Evolutionary conservation across 1,140 invertebrate genomes (phyloP), one percentile per base, ranked within the genome.

Genomic region (Philaenus spumarius): DNA sequence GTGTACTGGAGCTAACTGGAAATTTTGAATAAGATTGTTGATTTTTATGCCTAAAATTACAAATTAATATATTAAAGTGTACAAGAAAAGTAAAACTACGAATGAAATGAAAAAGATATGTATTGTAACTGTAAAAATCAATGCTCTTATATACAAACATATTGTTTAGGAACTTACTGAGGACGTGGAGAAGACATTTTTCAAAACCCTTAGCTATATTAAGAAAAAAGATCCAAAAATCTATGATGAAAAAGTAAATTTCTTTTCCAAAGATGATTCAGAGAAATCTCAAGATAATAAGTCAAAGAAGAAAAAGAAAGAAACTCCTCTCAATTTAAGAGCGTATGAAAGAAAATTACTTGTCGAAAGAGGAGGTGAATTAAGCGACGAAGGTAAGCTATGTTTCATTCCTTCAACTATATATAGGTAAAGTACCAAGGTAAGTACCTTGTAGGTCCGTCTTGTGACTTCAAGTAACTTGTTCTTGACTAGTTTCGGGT

Each of bases 211-310:
- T 1, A 79, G 92, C 1, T 84, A 80, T 56, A 71, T 97, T 5
- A 97, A 95, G 71, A 89, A 82, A 26, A 90, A 90, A 72, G 88
- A 96, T 77, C 89, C 93, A 0, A 80, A 78, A 64, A 94, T 95
- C 62, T 96, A 96, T 75, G 80, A 95, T 66, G 78, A 83, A 51
- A 78, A 82, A 59, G 75, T 80, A 11, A 82, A 78, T 45, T 95
- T 92, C 69, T 96, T 94, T 73, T n/a, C 47, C 3, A 22, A 30
- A 6, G 62, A 73, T 62, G 62, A 67, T 45, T 56, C 58, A 47
- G 63, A 65, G 9, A 64, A 66, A 54, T 17, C 23, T 24, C 42
- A 67, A 54, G 62, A 66, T 55, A 66, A 60, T 9, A 68, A 64
- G 51, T 71, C 73, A 48, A 66, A 68, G 22, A 72, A 73, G 54